These are phyloP conservation scores for Polyploca ridens DNA, from an alignment of 2,888 invertebrate species.

Conservation along the genomic window DNA sequence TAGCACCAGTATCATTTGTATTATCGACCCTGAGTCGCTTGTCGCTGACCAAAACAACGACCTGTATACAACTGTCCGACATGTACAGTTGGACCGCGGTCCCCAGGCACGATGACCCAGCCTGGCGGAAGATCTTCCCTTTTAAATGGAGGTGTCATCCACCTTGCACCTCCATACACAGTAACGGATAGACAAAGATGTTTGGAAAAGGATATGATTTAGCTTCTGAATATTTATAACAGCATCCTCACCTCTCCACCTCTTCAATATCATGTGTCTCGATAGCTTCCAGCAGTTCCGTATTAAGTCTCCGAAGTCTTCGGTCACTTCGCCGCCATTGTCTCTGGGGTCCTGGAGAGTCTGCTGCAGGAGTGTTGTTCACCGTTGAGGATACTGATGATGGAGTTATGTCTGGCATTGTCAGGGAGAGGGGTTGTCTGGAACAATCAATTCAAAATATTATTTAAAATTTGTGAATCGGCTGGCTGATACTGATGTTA, in stretches of 20 bases:
- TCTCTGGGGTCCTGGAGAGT: not conserved
- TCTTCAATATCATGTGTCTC: constrained; percentile 25
- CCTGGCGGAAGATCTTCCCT: too few relatives aligned
- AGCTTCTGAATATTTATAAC: not conserved
- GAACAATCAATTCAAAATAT: not conserved
- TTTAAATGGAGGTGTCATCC: too few relatives aligned
- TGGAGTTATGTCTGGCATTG: not conserved
- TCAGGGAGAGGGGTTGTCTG: not conserved
- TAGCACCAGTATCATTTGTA: too few relatives aligned
- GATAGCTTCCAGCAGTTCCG: constrained; percentile 53
- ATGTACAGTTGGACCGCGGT: too few relatives aligned
- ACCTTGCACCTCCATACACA: too few relatives aligned
- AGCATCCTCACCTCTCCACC: constrained; percentile 33
- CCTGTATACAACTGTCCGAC: too few relatives aligned
- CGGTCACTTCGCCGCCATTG: constrained; percentile 14
- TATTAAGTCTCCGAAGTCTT: constrained; percentile 46
- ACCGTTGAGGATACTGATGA: not conserved
- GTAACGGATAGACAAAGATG: too few relatives aligned
- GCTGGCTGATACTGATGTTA: not conserved
- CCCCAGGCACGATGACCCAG: too few relatives aligned
- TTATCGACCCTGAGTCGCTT: too few relatives aligned
- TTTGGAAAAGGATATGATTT: not conserved
- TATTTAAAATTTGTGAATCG: too few relatives aligned
- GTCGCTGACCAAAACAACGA: too few relatives aligned
- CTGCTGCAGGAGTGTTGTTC: not conserved